Percentiles rank a stretch among this genome's conserved stretches.
These are phyloP conservation scores for Catharus ustulatus DNA, from an alignment of 2,797 vertebrate species.

Conservation along the genomic window DNA sequence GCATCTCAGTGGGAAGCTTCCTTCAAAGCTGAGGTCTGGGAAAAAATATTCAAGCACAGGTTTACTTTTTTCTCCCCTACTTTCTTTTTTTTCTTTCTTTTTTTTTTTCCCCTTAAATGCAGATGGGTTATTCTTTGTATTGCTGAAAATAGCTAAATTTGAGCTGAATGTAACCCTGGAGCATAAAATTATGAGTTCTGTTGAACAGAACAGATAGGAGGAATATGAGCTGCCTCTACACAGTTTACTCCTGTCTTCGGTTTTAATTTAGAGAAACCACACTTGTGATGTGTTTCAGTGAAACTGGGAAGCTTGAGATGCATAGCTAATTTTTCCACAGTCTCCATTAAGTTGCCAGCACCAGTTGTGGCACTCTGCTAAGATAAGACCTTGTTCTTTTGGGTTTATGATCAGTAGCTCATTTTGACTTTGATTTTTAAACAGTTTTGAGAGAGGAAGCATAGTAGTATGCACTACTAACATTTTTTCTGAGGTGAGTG, in stretches of 20 bases:
- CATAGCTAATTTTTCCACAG: background rate
- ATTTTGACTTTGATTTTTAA: background rate
- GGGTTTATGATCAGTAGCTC: background rate
- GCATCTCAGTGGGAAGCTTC: background rate
- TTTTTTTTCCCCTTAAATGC: accelerated
- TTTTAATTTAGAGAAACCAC: background rate
- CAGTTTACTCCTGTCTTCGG: background rate
- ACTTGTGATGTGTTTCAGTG: background rate
- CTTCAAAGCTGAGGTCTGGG: background rate
- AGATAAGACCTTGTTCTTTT: background rate
- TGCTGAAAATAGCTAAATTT: background rate
- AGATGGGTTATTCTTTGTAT: background rate
- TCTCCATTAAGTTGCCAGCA: background rate
- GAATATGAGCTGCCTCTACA: background rate
- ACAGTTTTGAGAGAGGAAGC: background rate
- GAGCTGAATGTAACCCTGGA: background rate
- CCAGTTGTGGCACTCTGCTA: background rate
- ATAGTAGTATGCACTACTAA: background rate
- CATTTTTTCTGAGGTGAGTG: background rate
- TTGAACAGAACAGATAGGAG: background rate
- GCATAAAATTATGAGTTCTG: background rate
- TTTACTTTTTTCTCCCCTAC: accelerated
- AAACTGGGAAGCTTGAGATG: background rate
- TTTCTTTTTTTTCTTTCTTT: accelerated
- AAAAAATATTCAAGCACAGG: background rate